Base-by-base conservation (phyloP, 2,888 invertebrate species). In the Thera britannica region DNA sequence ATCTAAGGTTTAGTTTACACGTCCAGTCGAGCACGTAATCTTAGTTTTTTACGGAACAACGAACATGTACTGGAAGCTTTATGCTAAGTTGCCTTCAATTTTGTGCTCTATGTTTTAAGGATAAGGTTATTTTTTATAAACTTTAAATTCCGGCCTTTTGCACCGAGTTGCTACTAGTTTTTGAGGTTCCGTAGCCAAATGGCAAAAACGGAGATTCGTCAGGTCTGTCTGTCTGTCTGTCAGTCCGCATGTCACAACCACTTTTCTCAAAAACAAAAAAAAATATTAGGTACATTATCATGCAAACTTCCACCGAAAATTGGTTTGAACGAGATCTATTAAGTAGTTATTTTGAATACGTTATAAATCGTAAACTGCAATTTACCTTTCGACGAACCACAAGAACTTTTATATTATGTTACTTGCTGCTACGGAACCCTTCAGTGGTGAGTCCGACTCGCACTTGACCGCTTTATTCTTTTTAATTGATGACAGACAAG, bases 11-110 rank as follows among this genome's bases (percentile, higher is more conserved):
- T 73, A 79, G 78, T 82, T 84, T 83, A 82, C 79, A 80, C 79
- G 82, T 75, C 74, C 78, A 78, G 71, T 79, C 68, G 79, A 80
- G 79, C 84, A 82, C 81, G 81, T 86, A 85, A 89, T 86, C 79
- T 74, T 63, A 72, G 71, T 75, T 75, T 81, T 83, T 80, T 80
- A 78, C 79, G 83, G 80, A 75, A 78, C 77, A 79, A 68, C 78
- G 81, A 75, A 67, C 80, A 72, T 72, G 72, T 72, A 80, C 78
- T 78, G 77, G 67, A 71, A 62, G 57, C 67, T 68, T 74, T 75
- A 76, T 70, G 67, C 51, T 51, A 66, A 55, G 51, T 51, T 58
- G 34, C 46, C 41, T 44, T 59, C 34, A 3, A 62, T 59, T 49
- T 56, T 60, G 35, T 7, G 35, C 41, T 56, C 23, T 44, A 63